Evolutionary conservation across 1,140 invertebrate species (phyloP), one percentile per base, ranked within the genome.

Genomic region (Gonioctena quinquepunctata): DNA sequence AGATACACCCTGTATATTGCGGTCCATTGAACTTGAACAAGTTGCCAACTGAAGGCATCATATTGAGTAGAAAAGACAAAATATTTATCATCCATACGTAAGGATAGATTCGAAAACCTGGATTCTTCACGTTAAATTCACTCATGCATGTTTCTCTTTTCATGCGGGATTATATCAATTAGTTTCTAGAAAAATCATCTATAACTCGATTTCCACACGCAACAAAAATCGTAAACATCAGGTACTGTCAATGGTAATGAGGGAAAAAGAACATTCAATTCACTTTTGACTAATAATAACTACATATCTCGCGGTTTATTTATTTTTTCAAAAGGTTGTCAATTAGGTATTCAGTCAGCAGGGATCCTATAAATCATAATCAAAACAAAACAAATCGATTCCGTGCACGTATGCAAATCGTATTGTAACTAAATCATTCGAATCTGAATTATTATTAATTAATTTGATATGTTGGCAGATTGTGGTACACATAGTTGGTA

Each of bases 341-440:
- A 67, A 71, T 71, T 63, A 71, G 70, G 49, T 67, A 71, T 71
- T 71, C 66, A 68, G 27, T 60, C 27, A n/a, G 61, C 49, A 48
- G 60, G 49, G 65, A 61, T 63, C 33, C 64, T 67, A 49, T 71
- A 71, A 71, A 71, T 71, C 65, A 66, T 59, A 71, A 71, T 71
- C 70, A 71, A 56, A 22, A 22, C 23, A 26, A 57, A 57, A 57
- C 54, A n/a, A 57, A 57, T 57, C 54, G n/a, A 19, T 25, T 57
- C 19, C 5, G 13, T 57, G 22, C 54, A 22, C 11, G 33, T 42
- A 42, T 57, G 54, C 25, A 57, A 25, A 57, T 57, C 21, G 54
- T 25, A 57, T 23, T 57, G 25, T 23, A 57, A 21, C 54, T 57
- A 57, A 23, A 57, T 57, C 54, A 57, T 57, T 57, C 25, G 19